phyloP scores from a whole-genome alignment of 2,113 vertebrate genomes.

The Ursus arctos region DNA sequence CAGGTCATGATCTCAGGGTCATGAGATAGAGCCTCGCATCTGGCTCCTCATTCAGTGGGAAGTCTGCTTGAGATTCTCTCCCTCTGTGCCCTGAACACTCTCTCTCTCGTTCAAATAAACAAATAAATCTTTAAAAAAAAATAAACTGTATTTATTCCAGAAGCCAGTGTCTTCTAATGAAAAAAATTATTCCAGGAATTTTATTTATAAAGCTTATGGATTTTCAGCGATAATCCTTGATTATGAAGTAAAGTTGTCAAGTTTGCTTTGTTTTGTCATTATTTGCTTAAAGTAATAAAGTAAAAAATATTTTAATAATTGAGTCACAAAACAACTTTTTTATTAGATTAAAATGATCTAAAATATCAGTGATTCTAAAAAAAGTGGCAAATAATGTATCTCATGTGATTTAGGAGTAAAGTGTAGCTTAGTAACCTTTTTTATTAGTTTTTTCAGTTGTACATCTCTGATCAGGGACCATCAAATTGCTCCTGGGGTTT shows the following conservation, averaged over 20 bases:
- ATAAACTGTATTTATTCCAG: neutral
- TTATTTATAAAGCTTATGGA: neutral
- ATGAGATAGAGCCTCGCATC: neutral
- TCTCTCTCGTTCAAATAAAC: neutral
- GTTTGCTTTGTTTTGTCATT: slow-evolving; percentile 12
- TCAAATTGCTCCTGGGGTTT: neutral
- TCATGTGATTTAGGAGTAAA: neutral
- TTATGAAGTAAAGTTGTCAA: neutral
- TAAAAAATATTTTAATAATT: neutral
- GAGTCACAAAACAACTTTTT: neutral
- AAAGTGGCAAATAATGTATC: neutral
- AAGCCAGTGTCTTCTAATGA: neutral
- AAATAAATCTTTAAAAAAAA: neutral
- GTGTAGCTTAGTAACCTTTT: neutral
- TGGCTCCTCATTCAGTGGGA: neutral
- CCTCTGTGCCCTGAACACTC: neutral
- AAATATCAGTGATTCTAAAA: neutral
- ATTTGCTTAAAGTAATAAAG: slow-evolving; percentile 2
- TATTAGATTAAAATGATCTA: neutral
- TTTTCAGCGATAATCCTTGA: neutral
- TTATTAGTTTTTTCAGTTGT: neutral
- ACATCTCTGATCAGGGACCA: neutral
- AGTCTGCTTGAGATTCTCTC: neutral
- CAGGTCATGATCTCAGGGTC: neutral
- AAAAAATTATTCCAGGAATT: neutral